These are phyloP conservation scores for Diorhabda carinulata DNA, from an alignment of 1,140 invertebrate genomes.

Conservation along the genomic window DNA sequence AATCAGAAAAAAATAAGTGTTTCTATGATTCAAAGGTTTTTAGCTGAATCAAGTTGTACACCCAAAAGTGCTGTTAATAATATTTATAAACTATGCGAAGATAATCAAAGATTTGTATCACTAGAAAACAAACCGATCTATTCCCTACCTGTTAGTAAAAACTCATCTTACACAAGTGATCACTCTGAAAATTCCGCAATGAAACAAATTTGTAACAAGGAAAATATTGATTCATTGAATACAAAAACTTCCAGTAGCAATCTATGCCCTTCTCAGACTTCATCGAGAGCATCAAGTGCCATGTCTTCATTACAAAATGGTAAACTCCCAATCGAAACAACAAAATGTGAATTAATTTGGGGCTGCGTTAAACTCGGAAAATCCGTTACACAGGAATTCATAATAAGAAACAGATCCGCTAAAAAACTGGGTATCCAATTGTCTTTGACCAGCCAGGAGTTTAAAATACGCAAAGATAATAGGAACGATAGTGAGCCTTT, in stretches of 20 bases:
- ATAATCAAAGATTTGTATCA: not conserved
- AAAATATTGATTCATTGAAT: slow-evolving; percentile 15
- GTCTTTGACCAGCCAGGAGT: slow-evolving; percentile 41
- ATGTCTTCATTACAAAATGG: slow-evolving; percentile 41
- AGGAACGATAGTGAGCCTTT: slow-evolving; percentile 30
- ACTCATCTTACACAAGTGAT: slow-evolving; percentile 26
- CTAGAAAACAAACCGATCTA: slow-evolving; percentile 7
- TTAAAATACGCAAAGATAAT: slow-evolving; percentile 35
- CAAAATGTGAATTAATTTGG: slow-evolving; percentile 52
- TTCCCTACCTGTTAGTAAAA: slow-evolving; percentile 23
- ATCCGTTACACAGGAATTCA: slow-evolving; percentile 50
- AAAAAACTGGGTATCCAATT: slow-evolving; percentile 51
- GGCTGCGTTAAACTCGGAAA: slow-evolving; percentile 51
- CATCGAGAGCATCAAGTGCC: slow-evolving; percentile 30
- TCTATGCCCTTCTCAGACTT: slow-evolving; percentile 1
- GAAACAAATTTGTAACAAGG: slow-evolving; percentile 15
- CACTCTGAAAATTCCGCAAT: slow-evolving; percentile 28
- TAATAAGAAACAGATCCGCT: slow-evolving; percentile 51
- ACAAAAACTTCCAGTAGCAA: not conserved
- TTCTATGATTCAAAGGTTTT: slow-evolving; percentile 27
- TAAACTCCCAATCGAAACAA: slow-evolving; percentile 51
- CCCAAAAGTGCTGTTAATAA: slow-evolving; percentile 27
- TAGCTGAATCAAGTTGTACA: slow-evolving; percentile 23
- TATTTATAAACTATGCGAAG: slow-evolving; percentile 23
- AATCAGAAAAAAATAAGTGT: slow-evolving; percentile 29